Percentiles rank a stretch among this genome's conserved stretches.
Conservation (phyloP, 1,140 invertebrate genomes). For the Sesamia nonagrioides region DNA sequence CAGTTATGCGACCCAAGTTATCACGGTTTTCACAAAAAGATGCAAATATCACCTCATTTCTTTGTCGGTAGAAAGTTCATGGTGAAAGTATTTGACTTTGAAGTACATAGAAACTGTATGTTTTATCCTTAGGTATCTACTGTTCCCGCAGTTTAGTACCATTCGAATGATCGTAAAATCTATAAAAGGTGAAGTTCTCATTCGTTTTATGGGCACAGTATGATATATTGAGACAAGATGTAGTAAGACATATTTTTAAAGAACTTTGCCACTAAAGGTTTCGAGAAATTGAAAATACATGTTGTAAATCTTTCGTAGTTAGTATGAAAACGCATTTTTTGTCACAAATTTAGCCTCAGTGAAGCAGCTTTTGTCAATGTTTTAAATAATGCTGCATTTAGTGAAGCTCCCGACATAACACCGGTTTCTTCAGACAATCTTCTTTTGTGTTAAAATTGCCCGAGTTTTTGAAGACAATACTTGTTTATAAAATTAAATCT, state of each 20-base stretch:
- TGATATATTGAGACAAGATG: slow-evolving; percentile 20
- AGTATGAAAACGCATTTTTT: neutral
- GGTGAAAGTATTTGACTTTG: neutral
- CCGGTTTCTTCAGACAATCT: slow-evolving; percentile 16
- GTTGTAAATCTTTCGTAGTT: neutral
- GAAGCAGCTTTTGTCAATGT: slow-evolving; percentile 14
- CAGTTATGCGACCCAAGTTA: slow-evolving; percentile 17
- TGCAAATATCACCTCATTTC: slow-evolving; percentile 46
- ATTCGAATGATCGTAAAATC: slow-evolving; percentile 41
- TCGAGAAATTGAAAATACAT: neutral
- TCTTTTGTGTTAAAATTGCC: slow-evolving; percentile 29
- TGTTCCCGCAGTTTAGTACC: slow-evolving; percentile 2
- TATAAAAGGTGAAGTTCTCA: slow-evolving; percentile 15
- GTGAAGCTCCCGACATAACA: slow-evolving; percentile 14
- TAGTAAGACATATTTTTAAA: neutral
- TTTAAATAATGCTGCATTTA: slow-evolving; percentile 25
- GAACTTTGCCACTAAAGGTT: neutral
- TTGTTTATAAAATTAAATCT: slow-evolving; percentile 30
- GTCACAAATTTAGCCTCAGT: neutral
- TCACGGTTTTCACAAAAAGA: slow-evolving; percentile 26
- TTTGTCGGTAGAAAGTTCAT: slow-evolving; percentile 20
- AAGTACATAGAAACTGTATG: slow-evolving; percentile 16
- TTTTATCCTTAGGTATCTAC: slow-evolving; percentile 12
- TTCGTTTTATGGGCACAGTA: slow-evolving; percentile 7
- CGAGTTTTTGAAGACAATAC: slow-evolving; percentile 17